Base-by-base conservation (phyloP, 37 sponge, comb jelly and placozoan species). In the Geodia barretti region DNA sequence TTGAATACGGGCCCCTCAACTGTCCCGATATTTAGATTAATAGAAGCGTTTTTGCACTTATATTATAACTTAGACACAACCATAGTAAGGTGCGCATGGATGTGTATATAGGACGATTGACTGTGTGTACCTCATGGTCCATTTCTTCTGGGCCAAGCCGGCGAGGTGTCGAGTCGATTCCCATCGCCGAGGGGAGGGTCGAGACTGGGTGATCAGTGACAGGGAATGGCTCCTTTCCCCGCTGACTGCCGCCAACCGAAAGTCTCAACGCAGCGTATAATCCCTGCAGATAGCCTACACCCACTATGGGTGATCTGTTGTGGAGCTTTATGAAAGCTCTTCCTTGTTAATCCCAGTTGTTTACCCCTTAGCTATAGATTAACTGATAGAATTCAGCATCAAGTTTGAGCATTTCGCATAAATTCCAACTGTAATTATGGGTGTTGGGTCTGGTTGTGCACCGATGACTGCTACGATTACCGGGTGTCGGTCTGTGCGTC, bases 401-500 rank as follows among this genome's bases (percentile, higher is more conserved):
- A n/a, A n/a, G n/a, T n/a, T n/a, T n/a, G n/a, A n/a, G n/a, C n/a
- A n/a, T n/a, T n/a, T n/a, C n/a, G n/a, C n/a, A n/a, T n/a, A n/a
- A n/a, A n/a, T n/a, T n/a, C n/a, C n/a, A n/a, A n/a, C n/a, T n/a
- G n/a, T n/a, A n/a, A n/a, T n/a, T n/a, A n/a, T n/a, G n/a, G n/a
- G n/a, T n/a, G n/a, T n/a, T n/a, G n/a, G n/a, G n/a, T n/a, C n/a
- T n/a, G n/a, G n/a, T n/a, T n/a, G n/a, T n/a, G n/a, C n/a, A n/a
- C n/a, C n/a, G n/a, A 63, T 4, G n/a, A n/a, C n/a, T n/a, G n/a
- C n/a, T n/a, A 24, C 14, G 21, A 17, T 20, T 78, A 83, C 88
- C 91, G 84, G 42, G 87, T 94, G 70, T 94, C 92, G 28, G 91
- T 80, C 41, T 76, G 87, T n/a, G n/a, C n/a, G n/a, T n/a, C n/a